Evolutionary conservation across 2,113 vertebrate genomes (phyloP).

Genomic region (Butastur rufipennis): DNA sequence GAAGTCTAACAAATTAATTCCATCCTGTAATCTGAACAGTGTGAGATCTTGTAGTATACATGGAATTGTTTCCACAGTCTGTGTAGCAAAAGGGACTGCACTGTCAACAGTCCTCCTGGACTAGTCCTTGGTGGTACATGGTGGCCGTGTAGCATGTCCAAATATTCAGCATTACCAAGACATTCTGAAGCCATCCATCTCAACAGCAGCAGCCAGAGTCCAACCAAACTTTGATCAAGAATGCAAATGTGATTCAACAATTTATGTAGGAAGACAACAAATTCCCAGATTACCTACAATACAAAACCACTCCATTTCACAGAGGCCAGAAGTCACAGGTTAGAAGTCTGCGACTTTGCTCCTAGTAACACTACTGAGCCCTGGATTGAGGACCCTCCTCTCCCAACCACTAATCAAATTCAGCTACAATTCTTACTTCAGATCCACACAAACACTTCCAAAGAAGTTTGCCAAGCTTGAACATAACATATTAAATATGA

Average conservation of each 20-base stretch:
- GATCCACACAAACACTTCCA: background rate
- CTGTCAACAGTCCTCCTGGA: background rate
- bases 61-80: background rate
- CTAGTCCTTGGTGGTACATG: background rate
- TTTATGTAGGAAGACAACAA: background rate
- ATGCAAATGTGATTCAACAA: background rate
- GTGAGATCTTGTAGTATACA: rapidly evolving
- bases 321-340: background rate
- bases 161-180: background rate
- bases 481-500: rapidly evolving
- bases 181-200: constrained; percentile 43
- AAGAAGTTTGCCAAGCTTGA: background rate
- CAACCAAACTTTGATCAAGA: background rate
- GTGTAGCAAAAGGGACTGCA: background rate
- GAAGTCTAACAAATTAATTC: background rate
- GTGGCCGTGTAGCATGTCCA: background rate
- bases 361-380: background rate
- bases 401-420: background rate
- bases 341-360: background rate
- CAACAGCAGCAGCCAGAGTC: constrained; percentile 66
- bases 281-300: background rate
- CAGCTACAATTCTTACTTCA: background rate
- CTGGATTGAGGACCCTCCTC: background rate
- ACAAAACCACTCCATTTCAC: background rate
- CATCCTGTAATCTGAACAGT: background rate